Evolutionary conservation across 1,140 invertebrate species (phyloP).

Genomic region (Acyrthosiphon pisum): DNA sequence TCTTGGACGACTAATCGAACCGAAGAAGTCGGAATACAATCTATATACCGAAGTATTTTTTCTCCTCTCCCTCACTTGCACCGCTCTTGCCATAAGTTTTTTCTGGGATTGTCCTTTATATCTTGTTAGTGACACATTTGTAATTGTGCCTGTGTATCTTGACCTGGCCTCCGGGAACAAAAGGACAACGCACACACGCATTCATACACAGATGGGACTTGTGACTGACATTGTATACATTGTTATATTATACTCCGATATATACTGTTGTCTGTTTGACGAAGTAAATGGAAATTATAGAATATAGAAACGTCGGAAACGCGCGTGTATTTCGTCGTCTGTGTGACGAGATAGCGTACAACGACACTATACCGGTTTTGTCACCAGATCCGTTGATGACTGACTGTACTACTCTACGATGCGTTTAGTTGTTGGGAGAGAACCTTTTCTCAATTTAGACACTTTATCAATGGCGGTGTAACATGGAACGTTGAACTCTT

Average conservation of each 20-base stretch:
- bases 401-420: neutral
- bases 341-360: neutral
- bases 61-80: neutral
- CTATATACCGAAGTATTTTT: conserved; percentile 41
- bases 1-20: conserved; percentile 52
- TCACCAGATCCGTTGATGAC: neutral
- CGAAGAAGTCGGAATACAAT: conserved; percentile 52
- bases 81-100: neutral
- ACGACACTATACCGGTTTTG: neutral
- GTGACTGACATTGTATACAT: neutral
- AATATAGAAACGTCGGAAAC: neutral
- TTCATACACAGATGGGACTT: neutral
- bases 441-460: neutral
- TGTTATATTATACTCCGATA: neutral
- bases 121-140: conserved; percentile 47
- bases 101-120: conserved; percentile 21
- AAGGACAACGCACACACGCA: neutral
- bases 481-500: conserved; percentile 11
- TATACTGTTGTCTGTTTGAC: neutral
- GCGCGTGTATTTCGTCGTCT: neutral
- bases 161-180: conserved; percentile 17
- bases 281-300: neutral
- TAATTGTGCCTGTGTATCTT: conserved; percentile 28
- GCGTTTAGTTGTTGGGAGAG: neutral
- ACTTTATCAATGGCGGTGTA: neutral